These are phyloP conservation scores for Melanotaenia pygmaea DNA, from an alignment of 2,797 vertebrate genomes.

Conservation along the genomic window DNA sequence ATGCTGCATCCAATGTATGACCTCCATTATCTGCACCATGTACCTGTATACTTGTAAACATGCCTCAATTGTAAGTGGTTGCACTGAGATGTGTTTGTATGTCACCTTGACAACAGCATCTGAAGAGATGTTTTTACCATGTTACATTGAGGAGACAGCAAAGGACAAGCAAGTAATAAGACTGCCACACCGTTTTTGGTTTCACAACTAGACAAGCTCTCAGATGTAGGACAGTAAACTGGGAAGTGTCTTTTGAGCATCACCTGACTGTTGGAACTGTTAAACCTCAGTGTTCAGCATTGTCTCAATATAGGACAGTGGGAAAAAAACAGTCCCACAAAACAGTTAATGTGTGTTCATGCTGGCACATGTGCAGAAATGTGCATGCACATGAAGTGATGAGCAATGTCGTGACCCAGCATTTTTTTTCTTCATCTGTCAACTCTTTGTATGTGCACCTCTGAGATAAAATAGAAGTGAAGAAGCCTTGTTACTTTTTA, in stretches of 20 bases:
- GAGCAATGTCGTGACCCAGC: conserved; percentile 45
- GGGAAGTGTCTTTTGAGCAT: conserved; percentile 62
- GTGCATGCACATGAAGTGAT: conserved; percentile 19
- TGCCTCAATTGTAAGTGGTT: conserved; percentile 20
- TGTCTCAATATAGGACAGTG: conserved; percentile 36
- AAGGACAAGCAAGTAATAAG: conserved; percentile 74
- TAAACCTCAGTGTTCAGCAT: conserved; percentile 55
- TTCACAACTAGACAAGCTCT: conserved; percentile 55
- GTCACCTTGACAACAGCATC: conserved; percentile 63
- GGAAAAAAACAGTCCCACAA: conserved; percentile 16
- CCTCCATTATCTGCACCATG: conserved; percentile 39
- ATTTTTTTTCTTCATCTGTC: conserved; percentile 48
- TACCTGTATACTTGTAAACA: conserved; percentile 38
- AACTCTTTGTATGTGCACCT: conserved; percentile 59
- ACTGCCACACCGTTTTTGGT: conserved; percentile 72
- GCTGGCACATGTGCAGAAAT: conserved; percentile 16
- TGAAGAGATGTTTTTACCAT: conserved; percentile 42
- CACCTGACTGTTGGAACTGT: conserved; percentile 52
- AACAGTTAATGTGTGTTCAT: neutral
- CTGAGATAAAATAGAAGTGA: conserved; percentile 67
- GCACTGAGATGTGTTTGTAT: conserved; percentile 35
- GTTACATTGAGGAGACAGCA: conserved; percentile 60
- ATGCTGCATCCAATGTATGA: conserved; percentile 23
- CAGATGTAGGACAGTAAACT: conserved; percentile 55
- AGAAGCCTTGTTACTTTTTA: conserved; percentile 54